Evolutionary conservation across 1,140 invertebrate species (phyloP).

Genomic region (Drosophila pseudoananassae): DNA sequence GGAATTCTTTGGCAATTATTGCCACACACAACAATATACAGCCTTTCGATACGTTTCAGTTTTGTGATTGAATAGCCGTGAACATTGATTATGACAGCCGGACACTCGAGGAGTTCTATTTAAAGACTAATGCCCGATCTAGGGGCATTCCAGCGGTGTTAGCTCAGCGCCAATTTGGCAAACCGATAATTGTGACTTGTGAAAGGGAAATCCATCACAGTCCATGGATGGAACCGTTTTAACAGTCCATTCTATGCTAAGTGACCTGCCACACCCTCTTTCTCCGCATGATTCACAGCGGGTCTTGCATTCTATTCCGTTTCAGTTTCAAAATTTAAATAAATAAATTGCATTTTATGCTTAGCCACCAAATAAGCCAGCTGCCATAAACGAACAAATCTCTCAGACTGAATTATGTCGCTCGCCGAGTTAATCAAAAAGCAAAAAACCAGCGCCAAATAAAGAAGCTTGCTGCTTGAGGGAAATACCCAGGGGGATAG

Average conservation of each 20-base stretch:
- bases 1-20: slow-evolving; percentile 76
- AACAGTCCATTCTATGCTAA: slow-evolving; percentile 37
- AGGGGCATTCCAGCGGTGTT: slow-evolving; percentile 46
- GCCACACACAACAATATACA: slow-evolving; percentile 52
- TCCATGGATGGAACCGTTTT: slow-evolving; percentile 19
- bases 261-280: slow-evolving; percentile 34
- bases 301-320: slow-evolving; percentile 12
- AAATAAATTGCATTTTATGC: slow-evolving; percentile 69
- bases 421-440: slow-evolving; percentile 65
- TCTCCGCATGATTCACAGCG: slow-evolving; percentile 26
- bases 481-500: slow-evolving; percentile 61
- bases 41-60: slow-evolving; percentile 47
- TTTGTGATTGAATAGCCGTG: slow-evolving; percentile 71
- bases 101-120: slow-evolving; percentile 71
- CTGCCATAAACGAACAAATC: slow-evolving; percentile 64
- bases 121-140: slow-evolving; percentile 32
- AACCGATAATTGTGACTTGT: slow-evolving; percentile 38
- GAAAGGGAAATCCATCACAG: slow-evolving; percentile 43
- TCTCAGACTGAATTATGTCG: slow-evolving; percentile 68
- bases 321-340: slow-evolving; percentile 29
- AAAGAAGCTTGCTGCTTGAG: slow-evolving; percentile 60
- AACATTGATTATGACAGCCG: slow-evolving; percentile 72
- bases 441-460: slow-evolving; percentile 57
- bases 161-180: slow-evolving; percentile 49
- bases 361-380: slow-evolving; percentile 56